A percentile compares a stretch with the other conserved stretches of the same genome.
These are phyloP conservation scores for Aricia agestis DNA, from an alignment of 1,140 invertebrate genomes.

Conservation along the genomic window DNA sequence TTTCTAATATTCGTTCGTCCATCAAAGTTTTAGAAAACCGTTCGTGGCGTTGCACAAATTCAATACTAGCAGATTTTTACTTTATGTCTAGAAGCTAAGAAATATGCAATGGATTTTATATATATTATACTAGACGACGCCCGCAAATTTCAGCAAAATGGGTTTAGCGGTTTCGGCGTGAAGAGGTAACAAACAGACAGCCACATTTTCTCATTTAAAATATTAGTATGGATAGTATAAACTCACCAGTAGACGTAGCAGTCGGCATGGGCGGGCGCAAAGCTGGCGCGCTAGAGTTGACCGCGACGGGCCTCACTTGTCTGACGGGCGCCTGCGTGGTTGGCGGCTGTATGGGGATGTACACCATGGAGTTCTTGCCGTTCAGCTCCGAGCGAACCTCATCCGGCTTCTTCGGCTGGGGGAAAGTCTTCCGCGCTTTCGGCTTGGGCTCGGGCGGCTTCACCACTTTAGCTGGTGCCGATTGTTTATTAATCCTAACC, in stretches of 20 bases:
- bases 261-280: constrained; percentile 16
- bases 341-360: constrained; percentile 66
- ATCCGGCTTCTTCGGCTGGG: constrained; percentile 53
- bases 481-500: constrained; percentile 55
- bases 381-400: constrained; percentile 57
- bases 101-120: too few species aligned
- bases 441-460: constrained; percentile 44
- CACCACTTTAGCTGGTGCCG: constrained; percentile 29
- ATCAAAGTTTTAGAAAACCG: too few species aligned
- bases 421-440: constrained; percentile 58
- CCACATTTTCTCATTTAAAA: too few species aligned
- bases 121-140: too few species aligned
- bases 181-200: too few species aligned
- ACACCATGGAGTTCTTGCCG: constrained; percentile 69
- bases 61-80: too few species aligned
- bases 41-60: too few species aligned
- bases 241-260: constrained; percentile 30
- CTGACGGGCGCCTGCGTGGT: constrained; percentile 49
- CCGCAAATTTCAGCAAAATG: too few species aligned
- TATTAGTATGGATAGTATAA: too few species aligned
- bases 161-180: too few species aligned
- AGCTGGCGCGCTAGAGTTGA: constrained; percentile 24
- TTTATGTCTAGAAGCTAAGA: too few species aligned
- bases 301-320: constrained; percentile 27
- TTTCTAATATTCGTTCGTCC: too few species aligned